Percentiles rank a stretch among this genome's conserved stretches.
phyloP scores from a whole-genome alignment of 2,888 invertebrate genomes.

The Andrena minutula region DNA sequence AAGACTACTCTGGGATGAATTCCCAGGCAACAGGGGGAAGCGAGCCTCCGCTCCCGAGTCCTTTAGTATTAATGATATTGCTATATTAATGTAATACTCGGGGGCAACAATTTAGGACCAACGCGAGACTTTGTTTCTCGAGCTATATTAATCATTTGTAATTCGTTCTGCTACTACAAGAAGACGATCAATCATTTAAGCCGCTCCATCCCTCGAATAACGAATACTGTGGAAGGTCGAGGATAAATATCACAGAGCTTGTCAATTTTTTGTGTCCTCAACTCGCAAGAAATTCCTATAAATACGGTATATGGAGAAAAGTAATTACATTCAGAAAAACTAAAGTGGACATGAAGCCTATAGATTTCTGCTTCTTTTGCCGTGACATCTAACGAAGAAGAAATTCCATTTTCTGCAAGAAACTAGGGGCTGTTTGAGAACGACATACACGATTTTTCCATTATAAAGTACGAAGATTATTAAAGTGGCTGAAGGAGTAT shows the following conservation, averaged over 20 bases:
- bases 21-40: background rate
- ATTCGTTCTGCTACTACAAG: background rate
- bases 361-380: background rate
- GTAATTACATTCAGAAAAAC: too few relatives aligned
- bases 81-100: constrained; percentile 6
- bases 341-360: background rate
- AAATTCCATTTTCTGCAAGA: background rate
- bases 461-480: constrained; percentile 12
- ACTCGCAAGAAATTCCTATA: too few relatives aligned
- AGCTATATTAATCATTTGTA: constrained; percentile 10
- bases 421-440: background rate
- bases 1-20: constrained; percentile 15
- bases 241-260: too few relatives aligned
- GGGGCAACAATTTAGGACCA: background rate
- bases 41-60: background rate
- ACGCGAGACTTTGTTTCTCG: background rate
- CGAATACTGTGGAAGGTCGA: too few relatives aligned
- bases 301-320: too few relatives aligned
- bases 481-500: constrained; percentile 23
- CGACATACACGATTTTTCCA: background rate
- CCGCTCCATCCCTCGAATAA: background rate
- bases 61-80: constrained; percentile 21
- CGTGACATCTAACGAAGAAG: background rate
- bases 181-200: constrained; percentile 1
- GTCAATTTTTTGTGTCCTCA: too few relatives aligned